Evolutionary conservation across 2,888 invertebrate genomes (phyloP).

Genomic region (Leucozona laternaria): DNA sequence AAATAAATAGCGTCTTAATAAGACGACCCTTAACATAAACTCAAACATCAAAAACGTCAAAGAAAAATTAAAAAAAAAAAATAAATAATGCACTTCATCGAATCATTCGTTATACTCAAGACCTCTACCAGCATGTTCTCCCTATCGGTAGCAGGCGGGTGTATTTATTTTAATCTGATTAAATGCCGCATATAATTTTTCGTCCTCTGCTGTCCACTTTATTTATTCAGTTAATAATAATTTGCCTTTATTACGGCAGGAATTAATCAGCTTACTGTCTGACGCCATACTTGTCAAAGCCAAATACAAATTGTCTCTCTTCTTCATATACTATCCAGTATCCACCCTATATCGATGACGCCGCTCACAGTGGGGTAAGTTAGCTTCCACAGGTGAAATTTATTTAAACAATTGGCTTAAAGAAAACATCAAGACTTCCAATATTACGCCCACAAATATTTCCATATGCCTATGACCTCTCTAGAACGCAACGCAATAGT

Average conservation of each 20-base stretch:
- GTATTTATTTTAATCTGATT: conserved; percentile 60
- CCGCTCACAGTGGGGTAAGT: background rate
- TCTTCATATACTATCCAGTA: conserved; percentile 39
- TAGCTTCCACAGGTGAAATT: background rate
- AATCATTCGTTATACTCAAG: conserved; percentile 34
- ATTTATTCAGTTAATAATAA: conserved; percentile 59
- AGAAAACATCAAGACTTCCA: too few species aligned
- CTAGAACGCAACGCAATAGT: too few species aligned
- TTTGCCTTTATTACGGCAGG: conserved; percentile 70
- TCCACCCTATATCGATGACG: conserved; percentile 22
- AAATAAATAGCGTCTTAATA: conserved; percentile 32
- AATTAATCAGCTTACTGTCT: conserved; percentile 75
- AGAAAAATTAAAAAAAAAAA: background rate
- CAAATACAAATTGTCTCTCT: conserved; percentile 70
- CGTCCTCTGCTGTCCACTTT: conserved; percentile 50
- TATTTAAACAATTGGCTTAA: background rate
- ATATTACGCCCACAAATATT: too few species aligned
- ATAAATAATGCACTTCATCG: conserved; percentile 57
- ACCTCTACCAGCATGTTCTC: conserved; percentile 1
- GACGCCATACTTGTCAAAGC: conserved; percentile 75
- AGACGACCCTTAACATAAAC: conserved; percentile 7
- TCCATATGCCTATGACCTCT: too few species aligned
- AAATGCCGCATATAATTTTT: conserved; percentile 48
- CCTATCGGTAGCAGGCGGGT: background rate
- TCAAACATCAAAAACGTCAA: conserved; percentile 1